Percentiles rank a stretch among this genome's conserved stretches.
These are phyloP conservation scores for Pangasius mekongensis DNA, from an alignment of 2,797 vertebrate species.

Conservation along the genomic window DNA sequence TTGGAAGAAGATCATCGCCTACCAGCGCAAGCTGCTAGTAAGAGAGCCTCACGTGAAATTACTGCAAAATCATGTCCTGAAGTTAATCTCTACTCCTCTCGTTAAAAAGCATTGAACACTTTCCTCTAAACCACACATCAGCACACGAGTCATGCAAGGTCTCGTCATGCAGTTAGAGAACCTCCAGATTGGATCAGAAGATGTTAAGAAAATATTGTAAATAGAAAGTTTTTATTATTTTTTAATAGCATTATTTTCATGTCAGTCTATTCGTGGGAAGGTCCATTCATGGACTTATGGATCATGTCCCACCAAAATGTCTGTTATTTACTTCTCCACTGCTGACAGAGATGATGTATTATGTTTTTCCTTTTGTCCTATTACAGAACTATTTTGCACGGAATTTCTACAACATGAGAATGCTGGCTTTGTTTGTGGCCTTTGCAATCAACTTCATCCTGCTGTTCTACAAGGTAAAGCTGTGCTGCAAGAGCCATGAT, in stretches of 20 bases:
- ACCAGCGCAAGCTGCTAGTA: constrained; percentile 94
- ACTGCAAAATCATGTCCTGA: not conserved
- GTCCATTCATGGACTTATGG: not conserved
- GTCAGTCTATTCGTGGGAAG: constrained; percentile 17
- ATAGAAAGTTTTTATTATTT: not conserved
- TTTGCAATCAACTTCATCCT: constrained; percentile 98
- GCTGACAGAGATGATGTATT: constrained; percentile 31
- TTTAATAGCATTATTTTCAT: not conserved
- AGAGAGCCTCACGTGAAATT: constrained; percentile 28
- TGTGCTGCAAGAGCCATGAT: not conserved
- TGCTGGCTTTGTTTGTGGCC: constrained; percentile 94
- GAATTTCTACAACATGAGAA: constrained; percentile 99
- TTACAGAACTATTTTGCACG: constrained; percentile 96
- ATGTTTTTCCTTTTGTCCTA: constrained; percentile 47
- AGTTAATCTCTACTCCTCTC: not conserved
- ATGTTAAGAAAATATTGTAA: not conserved
- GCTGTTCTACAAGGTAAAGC: constrained; percentile 92
- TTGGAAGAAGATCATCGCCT: constrained; percentile 94
- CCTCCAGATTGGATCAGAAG: not conserved
- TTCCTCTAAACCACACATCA: not conserved
- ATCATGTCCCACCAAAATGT: not conserved
- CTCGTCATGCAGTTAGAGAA: too few species aligned
- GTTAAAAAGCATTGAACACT: not conserved
- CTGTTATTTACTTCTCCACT: not conserved
- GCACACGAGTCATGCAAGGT: not conserved